Base-by-base conservation (phyloP, 2,113 vertebrate genomes). In the Callopanchax toddi region DNA sequence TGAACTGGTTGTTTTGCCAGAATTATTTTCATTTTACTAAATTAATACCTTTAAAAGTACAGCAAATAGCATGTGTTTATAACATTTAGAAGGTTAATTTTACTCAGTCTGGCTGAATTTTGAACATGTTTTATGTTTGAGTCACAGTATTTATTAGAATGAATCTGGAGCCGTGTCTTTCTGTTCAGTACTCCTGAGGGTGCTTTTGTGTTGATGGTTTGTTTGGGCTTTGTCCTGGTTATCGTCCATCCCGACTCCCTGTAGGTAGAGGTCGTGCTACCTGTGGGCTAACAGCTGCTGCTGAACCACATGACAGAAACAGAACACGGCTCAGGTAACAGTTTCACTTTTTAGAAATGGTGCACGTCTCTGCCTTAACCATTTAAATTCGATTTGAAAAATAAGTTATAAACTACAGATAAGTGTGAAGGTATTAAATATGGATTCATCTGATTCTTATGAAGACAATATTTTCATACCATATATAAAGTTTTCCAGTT, bases 401-500 rank as follows among this genome's bases (percentile, higher is more conserved):
- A 37, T 2, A 36, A 13, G 36, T 12, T 43, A 43, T 43, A 8
- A n/a, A 43, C 40, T 40, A 15, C 39, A 40, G 39, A 40, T 40
- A 4, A 16, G n/a, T n/a, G n/a, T n/a, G n/a, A n/a, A n/a, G n/a
- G n/a, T n/a, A n/a, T 40, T 18, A 8, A 40, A 17, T 5, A 5
- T 36, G 12, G 0, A 5, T 5, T 23, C 17, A 16, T 23, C 10
- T 21, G n/a, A n/a, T n/a, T n/a, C n/a, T n/a, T n/a, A n/a, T n/a
- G n/a, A n/a, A n/a, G n/a, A n/a, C n/a, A n/a, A n/a, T n/a, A n/a
- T 39, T 13, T 39, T 39, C 37, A 39, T 39, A 3, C 12, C 3
- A 39, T 3, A 37, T 15, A n/a, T 43, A 6, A 43, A n/a, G 40
- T 8, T n/a, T 64, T 69, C 60, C 60, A 66, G 45, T 63, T 11